These are phyloP conservation scores for Lathamus discolor DNA, from an alignment of 2,113 vertebrate genomes.

Conservation along the genomic window DNA sequence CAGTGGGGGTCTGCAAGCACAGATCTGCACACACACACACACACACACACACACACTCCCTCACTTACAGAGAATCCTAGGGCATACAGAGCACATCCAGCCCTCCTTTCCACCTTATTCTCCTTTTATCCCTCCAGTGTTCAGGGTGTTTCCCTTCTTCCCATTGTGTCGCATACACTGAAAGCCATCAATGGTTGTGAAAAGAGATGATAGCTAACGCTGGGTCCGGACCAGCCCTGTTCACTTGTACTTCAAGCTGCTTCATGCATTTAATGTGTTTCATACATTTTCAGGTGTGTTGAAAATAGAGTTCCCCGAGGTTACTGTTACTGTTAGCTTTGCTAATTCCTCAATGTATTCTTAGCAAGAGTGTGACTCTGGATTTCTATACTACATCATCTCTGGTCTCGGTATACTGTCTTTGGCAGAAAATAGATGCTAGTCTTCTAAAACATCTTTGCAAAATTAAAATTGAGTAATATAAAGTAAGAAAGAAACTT, in stretches of 20 bases:
- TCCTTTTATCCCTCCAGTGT: background rate
- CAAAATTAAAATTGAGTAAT: background rate
- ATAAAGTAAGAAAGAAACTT: background rate
- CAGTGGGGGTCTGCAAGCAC: background rate
- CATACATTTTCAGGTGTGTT: background rate
- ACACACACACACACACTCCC: background rate
- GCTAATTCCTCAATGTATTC: background rate
- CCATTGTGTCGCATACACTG: background rate
- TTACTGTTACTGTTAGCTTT: background rate
- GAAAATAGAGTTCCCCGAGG: background rate
- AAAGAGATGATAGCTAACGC: background rate
- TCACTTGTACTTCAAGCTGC: background rate
- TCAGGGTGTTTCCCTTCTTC: background rate
- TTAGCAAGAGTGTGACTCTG: background rate
- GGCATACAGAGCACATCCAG: background rate
- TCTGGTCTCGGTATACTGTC: background rate
- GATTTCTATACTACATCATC: background rate
- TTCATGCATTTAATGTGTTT: background rate
- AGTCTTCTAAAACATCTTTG: background rate
- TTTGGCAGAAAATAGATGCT: background rate
- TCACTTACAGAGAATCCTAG: background rate
- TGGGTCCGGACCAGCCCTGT: background rate
- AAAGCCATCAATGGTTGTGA: background rate
- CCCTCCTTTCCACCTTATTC: background rate
- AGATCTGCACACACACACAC: background rate